Base-by-base conservation (phyloP, 2,797 vertebrate genomes). In the Lepus townsendii region DNA sequence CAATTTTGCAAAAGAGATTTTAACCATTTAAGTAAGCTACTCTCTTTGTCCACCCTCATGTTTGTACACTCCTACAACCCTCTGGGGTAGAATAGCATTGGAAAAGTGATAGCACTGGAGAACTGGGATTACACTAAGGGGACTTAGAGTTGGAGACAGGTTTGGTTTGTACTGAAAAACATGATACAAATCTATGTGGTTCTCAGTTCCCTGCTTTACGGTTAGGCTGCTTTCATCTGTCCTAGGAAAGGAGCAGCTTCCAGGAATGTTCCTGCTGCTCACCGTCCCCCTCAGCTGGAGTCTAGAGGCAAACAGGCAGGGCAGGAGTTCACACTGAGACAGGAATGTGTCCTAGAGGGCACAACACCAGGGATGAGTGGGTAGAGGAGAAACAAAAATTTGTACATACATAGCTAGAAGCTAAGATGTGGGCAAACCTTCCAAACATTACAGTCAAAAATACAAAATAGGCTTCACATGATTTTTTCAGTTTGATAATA, bases 391-490 rank as follows among this genome's bases (percentile, higher is more conserved):
- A 71, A 72, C 17, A 57, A 76, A 13, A 65, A 68, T 77, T 85
- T 71, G 52, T 65, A 66, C 22, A 9, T 42, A n/a, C 5, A 60
- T 12, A 82, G 24, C 54, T 30, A 66, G 71, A 83, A 79, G 79
- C 47, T 24, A 32, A 63, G 7, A 50, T 42, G 26, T 65, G 35
- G 47, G n/a, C 63, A 90, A 38, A 75, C 26, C 50, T 47, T 69
- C 35, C 20, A 80, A 57, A 42, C 42, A 12, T 57, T 88, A 38
- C 9, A 75, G 5, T 57, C 72, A 83, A 83, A 30, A 86, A n/a
- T 86, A 47, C 60, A 63, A 62, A 78, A 86, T 78, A 90, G n/a
- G 54, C 22, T 77, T 77, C 5, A 60, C 30, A 60, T 75, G 52
- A 68, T 47, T 65, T 57, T 16, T 57, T 90, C 52, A 83, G 30